phyloP scores from a whole-genome alignment of 2,888 invertebrate genomes.

The Spatulosminthurus flaviceps region DNA sequence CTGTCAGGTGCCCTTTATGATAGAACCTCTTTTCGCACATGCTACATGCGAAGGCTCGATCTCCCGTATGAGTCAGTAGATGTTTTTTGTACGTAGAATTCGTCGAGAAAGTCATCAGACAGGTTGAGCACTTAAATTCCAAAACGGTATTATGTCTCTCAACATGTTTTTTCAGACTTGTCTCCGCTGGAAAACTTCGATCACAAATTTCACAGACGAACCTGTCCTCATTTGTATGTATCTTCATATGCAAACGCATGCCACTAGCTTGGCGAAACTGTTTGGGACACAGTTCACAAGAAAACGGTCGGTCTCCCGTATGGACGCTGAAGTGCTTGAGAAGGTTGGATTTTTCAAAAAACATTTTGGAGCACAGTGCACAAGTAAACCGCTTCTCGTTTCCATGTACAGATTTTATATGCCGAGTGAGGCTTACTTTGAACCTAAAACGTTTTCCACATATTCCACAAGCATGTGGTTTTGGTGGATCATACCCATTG shows the following conservation, averaged over 20 bases:
- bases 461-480: neutral
- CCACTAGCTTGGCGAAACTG: neutral
- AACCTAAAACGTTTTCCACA: neutral
- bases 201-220: neutral
- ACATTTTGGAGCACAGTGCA: neutral
- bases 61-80: neutral
- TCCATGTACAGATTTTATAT: neutral
- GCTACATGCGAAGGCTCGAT: neutral
- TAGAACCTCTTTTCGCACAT: neutral
- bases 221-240: neutral
- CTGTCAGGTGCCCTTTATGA: neutral
- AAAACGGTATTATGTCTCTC: neutral
- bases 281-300: neutral
- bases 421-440: neutral
- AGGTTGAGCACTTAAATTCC: neutral
- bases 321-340: neutral
- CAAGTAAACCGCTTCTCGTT: neutral
- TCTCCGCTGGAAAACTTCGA: neutral
- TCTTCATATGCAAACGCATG: neutral
- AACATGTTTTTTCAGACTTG: neutral
- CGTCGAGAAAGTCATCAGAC: neutral
- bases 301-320: neutral
- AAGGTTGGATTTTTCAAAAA: constrained; percentile 13
- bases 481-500: neutral
- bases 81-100: constrained; percentile 2